Conservation (phyloP, 37 sponge, comb jelly and placozoan species). For the Halichondria panicea region DNA sequence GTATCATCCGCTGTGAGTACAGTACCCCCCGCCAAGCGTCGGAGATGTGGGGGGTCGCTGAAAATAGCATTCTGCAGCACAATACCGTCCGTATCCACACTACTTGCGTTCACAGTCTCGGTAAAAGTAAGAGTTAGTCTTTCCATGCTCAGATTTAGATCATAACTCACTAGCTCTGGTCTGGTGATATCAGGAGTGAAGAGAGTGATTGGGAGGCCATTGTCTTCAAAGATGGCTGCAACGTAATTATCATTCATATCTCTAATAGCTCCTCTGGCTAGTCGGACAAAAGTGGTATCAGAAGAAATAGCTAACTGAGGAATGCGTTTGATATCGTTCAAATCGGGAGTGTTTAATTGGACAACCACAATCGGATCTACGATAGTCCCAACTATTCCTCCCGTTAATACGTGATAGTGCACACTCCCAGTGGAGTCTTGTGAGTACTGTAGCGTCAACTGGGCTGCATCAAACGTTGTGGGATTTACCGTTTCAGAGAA, state of each 20-base stretch:
- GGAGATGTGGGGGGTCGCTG: not conserved
- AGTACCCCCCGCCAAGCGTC: slow-evolving; percentile 58
- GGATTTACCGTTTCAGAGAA: slow-evolving; percentile 85
- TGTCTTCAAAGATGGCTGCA: slow-evolving; percentile 15
- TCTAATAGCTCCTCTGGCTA: slow-evolving; percentile 42
- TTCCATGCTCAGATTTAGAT: slow-evolving; percentile 75
- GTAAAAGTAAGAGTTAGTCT: slow-evolving; percentile 71
- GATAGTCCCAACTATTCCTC: slow-evolving; percentile 21
- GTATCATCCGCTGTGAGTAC: slow-evolving; percentile 56
- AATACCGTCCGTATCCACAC: slow-evolving; percentile 36
- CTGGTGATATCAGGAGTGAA: slow-evolving; percentile 38
- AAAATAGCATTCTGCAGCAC: slow-evolving; percentile 13
- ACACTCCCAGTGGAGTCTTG: not conserved
- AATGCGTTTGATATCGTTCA: slow-evolving; percentile 83
- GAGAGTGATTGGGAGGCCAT: slow-evolving; percentile 35
- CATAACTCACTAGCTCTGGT: slow-evolving; percentile 64
- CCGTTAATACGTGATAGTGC: slow-evolving; percentile 30
- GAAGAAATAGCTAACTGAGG: slow-evolving; percentile 48
- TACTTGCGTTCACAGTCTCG: slow-evolving; percentile 80
- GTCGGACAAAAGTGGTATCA: slow-evolving; percentile 59
- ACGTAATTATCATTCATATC: slow-evolving; percentile 72
- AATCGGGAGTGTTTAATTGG: slow-evolving; percentile 43
- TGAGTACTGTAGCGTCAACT: slow-evolving; percentile 65
- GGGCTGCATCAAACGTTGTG: slow-evolving; percentile 55
- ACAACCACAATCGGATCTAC: slow-evolving; percentile 34